Conservation (phyloP, 1,140 invertebrate species). For the Pseudomyrmex concolor region DNA sequence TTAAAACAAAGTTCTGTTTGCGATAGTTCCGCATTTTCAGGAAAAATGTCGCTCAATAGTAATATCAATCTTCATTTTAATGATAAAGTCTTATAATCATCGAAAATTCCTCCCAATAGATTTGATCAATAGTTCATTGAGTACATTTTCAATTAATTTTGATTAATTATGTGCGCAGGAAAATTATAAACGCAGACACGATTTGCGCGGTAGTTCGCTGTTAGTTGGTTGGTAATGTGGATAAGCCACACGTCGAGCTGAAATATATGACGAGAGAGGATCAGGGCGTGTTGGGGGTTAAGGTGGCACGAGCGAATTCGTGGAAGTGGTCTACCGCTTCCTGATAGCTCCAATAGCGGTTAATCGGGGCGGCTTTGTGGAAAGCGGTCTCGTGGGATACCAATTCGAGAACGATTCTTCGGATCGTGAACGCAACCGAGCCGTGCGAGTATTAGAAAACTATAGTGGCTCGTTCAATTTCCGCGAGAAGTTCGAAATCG, state of each 20-base stretch:
- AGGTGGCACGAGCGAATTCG: slow-evolving; percentile 61
- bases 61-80: too few relatives aligned
- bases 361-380: slow-evolving; percentile 63
- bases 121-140: too few relatives aligned
- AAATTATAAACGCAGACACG: not conserved
- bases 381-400: slow-evolving; percentile 67
- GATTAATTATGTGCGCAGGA: not conserved
- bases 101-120: too few relatives aligned
- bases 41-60: too few relatives aligned
- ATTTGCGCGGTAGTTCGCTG: not conserved
- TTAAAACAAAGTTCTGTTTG: too few relatives aligned
- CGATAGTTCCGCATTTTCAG: too few relatives aligned
- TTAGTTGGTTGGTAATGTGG: not conserved
- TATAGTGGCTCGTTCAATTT: slow-evolving; percentile 66
- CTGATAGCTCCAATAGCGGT: slow-evolving; percentile 40
- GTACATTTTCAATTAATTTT: too few relatives aligned
- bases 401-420: slow-evolving; percentile 65
- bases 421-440: slow-evolving; percentile 72
- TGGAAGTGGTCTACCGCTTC: slow-evolving; percentile 59
- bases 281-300: slow-evolving; percentile 67
- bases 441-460: slow-evolving; percentile 61
- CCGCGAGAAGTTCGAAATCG: slow-evolving; percentile 71
- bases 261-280: slow-evolving; percentile 57
- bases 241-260: not conserved
- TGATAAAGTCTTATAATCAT: too few relatives aligned